phyloP scores from a whole-genome alignment of 2,888 invertebrate species.

The Palloptera scutellata region DNA sequence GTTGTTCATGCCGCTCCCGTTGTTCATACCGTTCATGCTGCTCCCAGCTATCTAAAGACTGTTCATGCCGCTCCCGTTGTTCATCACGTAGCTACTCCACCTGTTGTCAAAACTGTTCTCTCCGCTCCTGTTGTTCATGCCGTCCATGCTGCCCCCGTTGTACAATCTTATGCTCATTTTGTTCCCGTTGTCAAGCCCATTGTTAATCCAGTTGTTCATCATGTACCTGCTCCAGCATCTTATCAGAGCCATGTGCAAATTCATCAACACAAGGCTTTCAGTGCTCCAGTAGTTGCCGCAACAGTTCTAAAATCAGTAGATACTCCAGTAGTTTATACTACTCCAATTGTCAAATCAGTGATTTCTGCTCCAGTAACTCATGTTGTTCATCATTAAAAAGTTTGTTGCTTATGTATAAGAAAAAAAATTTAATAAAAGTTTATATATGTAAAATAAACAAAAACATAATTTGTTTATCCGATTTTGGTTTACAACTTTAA shows the following conservation, averaged over 20 bases:
- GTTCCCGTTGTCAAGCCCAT: conserved; percentile 61
- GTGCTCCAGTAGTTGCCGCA: conserved; percentile 43
- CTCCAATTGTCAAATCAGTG: not conserved
- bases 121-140: conserved; percentile 14
- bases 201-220: conserved; percentile 36
- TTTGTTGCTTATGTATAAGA: too few relatives aligned
- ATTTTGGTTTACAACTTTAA: too few relatives aligned
- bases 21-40: conserved; percentile 45
- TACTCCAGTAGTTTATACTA: conserved; percentile 22
- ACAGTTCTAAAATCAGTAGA: too few relatives aligned
- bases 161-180: conserved; percentile 30
- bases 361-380: not conserved
- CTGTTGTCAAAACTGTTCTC: conserved; percentile 21
- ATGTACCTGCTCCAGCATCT: conserved; percentile 38
- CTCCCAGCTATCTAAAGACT: conserved; percentile 19
- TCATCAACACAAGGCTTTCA: conserved; percentile 46
- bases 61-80: conserved; percentile 19
- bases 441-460: conserved; percentile 2
- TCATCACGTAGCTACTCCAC: conserved; percentile 14
- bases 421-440: conserved; percentile 3
- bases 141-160: conserved; percentile 7
- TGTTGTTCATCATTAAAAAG: not conserved
- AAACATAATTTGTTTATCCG: too few relatives aligned
- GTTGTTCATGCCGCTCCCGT: conserved; percentile 47
- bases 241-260: conserved; percentile 55